Evolutionary conservation across 1,140 invertebrate genomes (phyloP), one percentile per base, ranked within the genome.

Genomic region (Diprion similis): DNA sequence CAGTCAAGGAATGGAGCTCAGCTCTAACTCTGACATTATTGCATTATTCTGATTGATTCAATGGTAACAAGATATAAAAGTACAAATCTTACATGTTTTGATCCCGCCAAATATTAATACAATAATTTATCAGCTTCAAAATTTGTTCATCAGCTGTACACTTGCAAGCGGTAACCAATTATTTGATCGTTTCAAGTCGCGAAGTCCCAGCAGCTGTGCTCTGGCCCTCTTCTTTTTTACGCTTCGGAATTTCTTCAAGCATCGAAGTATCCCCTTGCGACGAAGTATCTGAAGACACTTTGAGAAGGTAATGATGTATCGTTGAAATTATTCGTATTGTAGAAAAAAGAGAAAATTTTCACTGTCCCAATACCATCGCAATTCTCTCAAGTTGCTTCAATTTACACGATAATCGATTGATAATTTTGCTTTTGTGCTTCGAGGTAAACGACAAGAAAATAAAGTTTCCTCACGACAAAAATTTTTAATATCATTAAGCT

Each of bases 231-330:
- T 59, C 51, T 59, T 59, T 59, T 15, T 17, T 59, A 17, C 11
- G 70, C 67, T 76, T 75, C 10, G 76, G 68, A 46, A 76, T 19
- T 19, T 83, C 80, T 71, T 81, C 78, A 37, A 83, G 46, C 15
- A 81, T 45, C 10, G 82, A 83, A 68, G 73, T 75, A 69, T 84
- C 82, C 73, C 85, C 84, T 15, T 78, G 71, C 17, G 79, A 82
- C 15, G 83, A 85, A n/a, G 80, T 79, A 68, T 83, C 80, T 11
- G 79, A 77, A 59, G 78, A 75, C n/a, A 78, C 80, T 85, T 46
- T 66, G 24, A 37, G 24, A 37, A 37, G 24, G 24, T 6, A 37
- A 37, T 37, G 24, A 6, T 37, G 24, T 37, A 37, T 37, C 24
- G 24, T 37, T 37, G 24, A 37, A 68, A 73, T 45, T 17, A 71